Percentiles rank a stretch among this genome's conserved stretches.
These are phyloP conservation scores for Hapalemur alaotrensis DNA, from an alignment of 2,797 vertebrate genomes.

Conservation along the genomic window DNA sequence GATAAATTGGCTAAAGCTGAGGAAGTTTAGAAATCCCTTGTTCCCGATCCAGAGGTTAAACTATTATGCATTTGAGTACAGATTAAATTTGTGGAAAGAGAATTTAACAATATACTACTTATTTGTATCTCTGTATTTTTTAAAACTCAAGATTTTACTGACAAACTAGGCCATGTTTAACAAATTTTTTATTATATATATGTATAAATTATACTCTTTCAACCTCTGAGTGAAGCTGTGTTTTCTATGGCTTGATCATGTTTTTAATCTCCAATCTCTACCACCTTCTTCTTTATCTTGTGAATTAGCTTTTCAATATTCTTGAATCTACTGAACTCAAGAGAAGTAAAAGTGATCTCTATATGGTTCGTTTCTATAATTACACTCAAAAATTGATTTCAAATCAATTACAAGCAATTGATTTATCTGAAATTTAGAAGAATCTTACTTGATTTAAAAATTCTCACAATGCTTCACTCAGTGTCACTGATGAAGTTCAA, in stretches of 20 bases:
- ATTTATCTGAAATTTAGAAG: neutral
- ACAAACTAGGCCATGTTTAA: neutral
- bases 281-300: neutral
- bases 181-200: neutral
- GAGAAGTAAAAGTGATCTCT: neutral
- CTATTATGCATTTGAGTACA: neutral
- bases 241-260: neutral
- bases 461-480: neutral
- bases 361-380: neutral
- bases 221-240: neutral
- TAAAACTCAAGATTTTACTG: neutral
- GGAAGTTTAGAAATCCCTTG: neutral
- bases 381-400: neutral
- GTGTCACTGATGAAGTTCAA: neutral
- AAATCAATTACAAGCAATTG: neutral
- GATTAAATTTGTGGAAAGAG: neutral
- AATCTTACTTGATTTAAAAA: neutral
- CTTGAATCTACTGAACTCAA: neutral
- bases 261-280: neutral
- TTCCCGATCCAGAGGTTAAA: neutral
- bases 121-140: constrained; percentile 30
- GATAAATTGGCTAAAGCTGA: neutral
- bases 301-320: neutral
- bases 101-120: neutral
- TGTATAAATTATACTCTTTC: neutral